Conservation (phyloP, 2,888 invertebrate species). For the Sipha maydis region DNA sequence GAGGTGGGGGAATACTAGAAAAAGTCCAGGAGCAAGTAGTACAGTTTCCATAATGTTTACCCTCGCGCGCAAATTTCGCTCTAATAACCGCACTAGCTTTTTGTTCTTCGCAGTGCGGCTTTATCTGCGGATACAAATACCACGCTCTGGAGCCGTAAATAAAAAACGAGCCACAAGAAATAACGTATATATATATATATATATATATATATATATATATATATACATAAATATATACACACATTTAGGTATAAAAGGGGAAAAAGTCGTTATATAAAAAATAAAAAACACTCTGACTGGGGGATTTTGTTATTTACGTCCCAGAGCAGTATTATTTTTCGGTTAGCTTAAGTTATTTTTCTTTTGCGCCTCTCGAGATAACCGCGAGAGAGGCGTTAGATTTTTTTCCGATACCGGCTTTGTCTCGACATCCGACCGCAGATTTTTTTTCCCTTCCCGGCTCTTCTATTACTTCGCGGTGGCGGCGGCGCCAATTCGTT, state of each 20-base stretch:
- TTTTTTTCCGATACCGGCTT: slow-evolving; percentile 44
- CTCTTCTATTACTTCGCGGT: background rate
- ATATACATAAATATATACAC: too few species aligned
- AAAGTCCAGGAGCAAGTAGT: background rate
- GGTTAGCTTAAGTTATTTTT: slow-evolving; percentile 59
- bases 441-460: background rate
- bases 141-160: slow-evolving; percentile 26
- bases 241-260: background rate
- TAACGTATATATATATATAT: background rate
- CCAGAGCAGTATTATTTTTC: slow-evolving; percentile 53
- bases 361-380: slow-evolving; percentile 42
- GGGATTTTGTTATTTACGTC: slow-evolving; percentile 58
- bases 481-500: slow-evolving; percentile 2
- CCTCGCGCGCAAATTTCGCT: slow-evolving; percentile 41
- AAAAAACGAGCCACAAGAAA: slow-evolving; percentile 7
- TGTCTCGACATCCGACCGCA: slow-evolving; percentile 11
- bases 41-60: slow-evolving; percentile 41
- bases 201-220: too few species aligned
- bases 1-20: background rate
- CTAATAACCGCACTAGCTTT: slow-evolving; percentile 47
- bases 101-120: slow-evolving; percentile 30
- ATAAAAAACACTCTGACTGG: slow-evolving; percentile 13
- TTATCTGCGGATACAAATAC: slow-evolving; percentile 12
- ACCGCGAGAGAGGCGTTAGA: slow-evolving; percentile 34
- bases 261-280: slow-evolving; percentile 27